phyloP scores from a whole-genome alignment of 2,797 vertebrate species.

The Dermochelys coriacea region DNA sequence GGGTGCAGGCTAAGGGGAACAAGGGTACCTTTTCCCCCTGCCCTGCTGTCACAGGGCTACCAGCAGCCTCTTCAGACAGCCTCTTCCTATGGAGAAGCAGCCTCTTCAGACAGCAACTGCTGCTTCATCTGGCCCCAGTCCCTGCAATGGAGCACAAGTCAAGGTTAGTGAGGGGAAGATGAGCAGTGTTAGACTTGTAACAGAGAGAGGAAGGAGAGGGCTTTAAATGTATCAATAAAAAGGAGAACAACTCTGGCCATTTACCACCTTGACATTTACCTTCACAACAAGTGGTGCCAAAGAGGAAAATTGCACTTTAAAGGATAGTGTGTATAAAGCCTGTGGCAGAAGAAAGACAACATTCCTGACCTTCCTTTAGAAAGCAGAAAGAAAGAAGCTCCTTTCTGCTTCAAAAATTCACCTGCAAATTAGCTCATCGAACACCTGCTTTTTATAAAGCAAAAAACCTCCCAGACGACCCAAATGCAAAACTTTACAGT shows the following conservation, averaged over 20 bases:
- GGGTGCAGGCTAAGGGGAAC: background rate
- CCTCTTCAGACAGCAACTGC: background rate
- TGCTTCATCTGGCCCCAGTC: background rate
- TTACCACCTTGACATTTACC: background rate
- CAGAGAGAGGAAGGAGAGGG: background rate
- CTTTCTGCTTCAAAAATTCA: background rate
- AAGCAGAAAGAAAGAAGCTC: background rate
- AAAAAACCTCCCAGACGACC: background rate
- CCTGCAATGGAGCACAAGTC: background rate
- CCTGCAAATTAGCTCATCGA: background rate
- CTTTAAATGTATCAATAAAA: background rate
- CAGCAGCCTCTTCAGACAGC: background rate
- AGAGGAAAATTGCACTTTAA: background rate
- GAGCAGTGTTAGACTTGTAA: background rate
- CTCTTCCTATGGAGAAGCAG: background rate
- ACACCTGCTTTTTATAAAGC: background rate
- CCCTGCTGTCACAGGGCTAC: background rate
- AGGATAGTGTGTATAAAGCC: fast-evolving
- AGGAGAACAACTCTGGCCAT: background rate
- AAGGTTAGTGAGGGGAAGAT: background rate
- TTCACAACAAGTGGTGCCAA: background rate
- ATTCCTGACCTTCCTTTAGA: background rate
- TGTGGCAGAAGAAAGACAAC: background rate
- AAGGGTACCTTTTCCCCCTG: background rate
- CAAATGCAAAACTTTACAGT: background rate